Evolutionary conservation across 2,113 vertebrate species (phyloP).

Genomic region (Galbula dea): DNA sequence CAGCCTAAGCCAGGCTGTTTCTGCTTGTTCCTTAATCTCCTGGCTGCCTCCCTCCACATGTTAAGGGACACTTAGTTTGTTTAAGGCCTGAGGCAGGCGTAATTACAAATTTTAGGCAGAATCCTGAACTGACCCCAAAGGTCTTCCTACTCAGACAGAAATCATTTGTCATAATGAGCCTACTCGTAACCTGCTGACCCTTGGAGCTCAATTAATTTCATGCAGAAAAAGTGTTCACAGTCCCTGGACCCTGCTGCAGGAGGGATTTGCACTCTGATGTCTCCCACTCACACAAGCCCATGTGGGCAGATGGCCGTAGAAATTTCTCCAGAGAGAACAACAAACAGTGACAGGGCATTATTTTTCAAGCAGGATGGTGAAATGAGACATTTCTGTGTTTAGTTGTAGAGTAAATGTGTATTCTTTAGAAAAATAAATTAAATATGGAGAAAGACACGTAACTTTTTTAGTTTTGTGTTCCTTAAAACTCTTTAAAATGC

Average conservation of each 20-base stretch:
- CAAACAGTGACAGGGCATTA: not conserved
- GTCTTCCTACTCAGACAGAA: constrained; percentile 70
- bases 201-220: constrained; percentile 72
- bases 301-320: not conserved
- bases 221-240: constrained; percentile 48
- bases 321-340: not conserved
- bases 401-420: not conserved
- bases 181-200: constrained; percentile 62
- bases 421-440: not conserved
- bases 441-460: not conserved
- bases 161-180: constrained; percentile 74
- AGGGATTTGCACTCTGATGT: not conserved
- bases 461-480: not conserved
- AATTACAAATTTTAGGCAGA: constrained; percentile 70
- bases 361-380: not conserved
- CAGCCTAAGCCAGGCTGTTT: constrained; percentile 5
- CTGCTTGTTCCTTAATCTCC: constrained; percentile 11
- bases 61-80: constrained; percentile 59
- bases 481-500: not conserved
- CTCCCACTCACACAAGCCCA: not conserved
- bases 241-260: constrained; percentile 32
- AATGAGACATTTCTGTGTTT: not conserved
- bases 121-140: constrained; percentile 68
- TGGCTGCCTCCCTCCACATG: constrained; percentile 38
- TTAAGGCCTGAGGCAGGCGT: constrained; percentile 61